Evolutionary conservation across 64 coral and sea anemone genomes (phyloP).

Genomic region (Pocillopora verrucosa): DNA sequence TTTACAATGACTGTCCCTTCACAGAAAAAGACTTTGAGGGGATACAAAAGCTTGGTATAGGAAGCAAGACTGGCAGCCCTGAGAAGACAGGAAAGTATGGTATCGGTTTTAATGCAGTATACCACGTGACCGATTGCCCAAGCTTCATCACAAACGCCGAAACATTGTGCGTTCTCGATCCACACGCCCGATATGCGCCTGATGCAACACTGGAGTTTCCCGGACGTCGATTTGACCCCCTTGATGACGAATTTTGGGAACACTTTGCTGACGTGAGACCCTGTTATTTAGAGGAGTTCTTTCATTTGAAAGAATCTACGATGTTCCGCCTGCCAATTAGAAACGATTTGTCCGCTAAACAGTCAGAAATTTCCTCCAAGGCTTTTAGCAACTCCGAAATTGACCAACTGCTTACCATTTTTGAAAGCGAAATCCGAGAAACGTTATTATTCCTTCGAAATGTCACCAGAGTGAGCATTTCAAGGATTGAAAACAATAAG

Average conservation of each 20-base stretch:
- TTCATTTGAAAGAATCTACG: constrained; percentile 73
- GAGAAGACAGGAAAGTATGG: constrained; percentile 83
- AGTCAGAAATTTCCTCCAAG: constrained; percentile 70
- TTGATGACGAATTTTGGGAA: constrained; percentile 71
- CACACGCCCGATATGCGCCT: constrained; percentile 82
- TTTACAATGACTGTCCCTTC: constrained; percentile 88
- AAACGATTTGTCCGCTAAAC: constrained; percentile 37
- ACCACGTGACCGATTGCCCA: constrained; percentile 94
- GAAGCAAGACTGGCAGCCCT: constrained; percentile 58
- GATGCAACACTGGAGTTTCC: constrained; percentile 80
- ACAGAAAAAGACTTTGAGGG: constrained; percentile 68
- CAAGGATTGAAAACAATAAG: constrained; percentile 68
- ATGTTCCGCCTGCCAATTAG: constrained; percentile 93
- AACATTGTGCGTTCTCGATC: constrained; percentile 82
- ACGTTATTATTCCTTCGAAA: constrained; percentile 80
- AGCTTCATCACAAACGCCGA: constrained; percentile 85
- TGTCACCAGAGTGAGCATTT: constrained; percentile 80
- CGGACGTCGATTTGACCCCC: constrained; percentile 76
- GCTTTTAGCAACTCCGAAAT: constrained; percentile 44
- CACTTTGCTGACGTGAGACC: constrained; percentile 77
- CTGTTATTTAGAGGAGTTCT: constrained; percentile 86
- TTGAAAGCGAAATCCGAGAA: constrained; percentile 76
- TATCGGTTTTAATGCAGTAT: constrained; percentile 90
- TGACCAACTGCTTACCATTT: constrained; percentile 63
- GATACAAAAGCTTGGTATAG: constrained; percentile 77